Evolutionary conservation across 1,140 invertebrate genomes (phyloP), one percentile per base, ranked within the genome.

Genomic region (Aphelinus atriplicis): DNA sequence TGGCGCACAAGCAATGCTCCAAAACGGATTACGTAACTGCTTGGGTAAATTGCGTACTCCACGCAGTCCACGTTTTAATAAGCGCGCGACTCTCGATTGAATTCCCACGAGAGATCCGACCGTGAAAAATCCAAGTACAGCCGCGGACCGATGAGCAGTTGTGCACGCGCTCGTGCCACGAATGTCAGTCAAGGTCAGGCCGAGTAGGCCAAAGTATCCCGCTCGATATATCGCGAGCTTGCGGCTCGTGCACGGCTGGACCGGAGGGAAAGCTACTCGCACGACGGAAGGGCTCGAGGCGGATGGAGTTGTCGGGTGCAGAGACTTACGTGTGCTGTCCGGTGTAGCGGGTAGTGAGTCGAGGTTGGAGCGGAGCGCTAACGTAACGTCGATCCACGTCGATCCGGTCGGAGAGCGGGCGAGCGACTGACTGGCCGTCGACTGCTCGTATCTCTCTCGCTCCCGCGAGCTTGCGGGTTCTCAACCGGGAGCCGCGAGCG

Each of bases 171-270:
- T 45, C 60, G 61, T 48, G 26, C 1, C 26, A 10, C 51, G 48
- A 76, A 76, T 76, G 69, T 76, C 69, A 76, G 56, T 66, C 74
- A 76, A 76, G 74, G 74, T 76, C 69, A 67, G 42, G 55, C 63
- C 55, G 55, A n/a, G 47, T 7, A 47, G 3, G 65, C 5, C 65
- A 68, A 47, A 55, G 53, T 51, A 50, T 43, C 10, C 0, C 64
- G 64, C 48, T 66, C 64, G 48, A 51, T 51, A 64, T 47, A 26
- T 26, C 26, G n/a, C 48, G 3, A 5, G 7, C 45, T 1, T 47
- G 57, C 7, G 26, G 43, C 45, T 64, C 47, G 43, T 50, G 6
- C 47, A 46, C 6, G 45, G 3, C 9, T 63, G 5, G 45, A 26
- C 5, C 2, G 7, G 55, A 56, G 55, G 7, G 10, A 2, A 58